phyloP scores from a whole-genome alignment of 53 echinoderm and acorn worm species.

The Crossaster papposus region DNA sequence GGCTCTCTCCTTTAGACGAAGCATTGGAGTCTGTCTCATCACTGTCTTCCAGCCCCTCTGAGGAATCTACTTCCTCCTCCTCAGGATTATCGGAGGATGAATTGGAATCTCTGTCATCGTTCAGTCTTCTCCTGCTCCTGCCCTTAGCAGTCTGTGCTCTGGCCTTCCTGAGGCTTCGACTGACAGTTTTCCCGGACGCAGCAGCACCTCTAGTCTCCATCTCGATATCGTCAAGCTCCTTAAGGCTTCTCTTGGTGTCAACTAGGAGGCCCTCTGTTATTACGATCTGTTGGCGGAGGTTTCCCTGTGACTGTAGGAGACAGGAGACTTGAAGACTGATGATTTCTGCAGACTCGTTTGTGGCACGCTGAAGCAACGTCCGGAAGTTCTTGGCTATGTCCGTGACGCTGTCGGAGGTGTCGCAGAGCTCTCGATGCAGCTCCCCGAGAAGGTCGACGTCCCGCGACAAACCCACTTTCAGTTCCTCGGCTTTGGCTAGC shows the following conservation, averaged over 20 bases:
- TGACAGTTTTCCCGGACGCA: slow-evolving; percentile 3
- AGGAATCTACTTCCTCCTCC: slow-evolving; percentile 7
- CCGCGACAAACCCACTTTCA: slow-evolving; percentile 47
- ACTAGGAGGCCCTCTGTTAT: slow-evolving; percentile 66
- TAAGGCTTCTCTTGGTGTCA: slow-evolving; percentile 67
- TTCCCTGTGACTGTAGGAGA: slow-evolving; percentile 56
- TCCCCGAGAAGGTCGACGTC: slow-evolving; percentile 54
- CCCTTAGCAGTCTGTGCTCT: slow-evolving; percentile 15
- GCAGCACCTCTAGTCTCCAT: slow-evolving; percentile 22
- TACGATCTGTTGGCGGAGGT: slow-evolving; percentile 70
- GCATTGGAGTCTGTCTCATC: slow-evolving; percentile 61
- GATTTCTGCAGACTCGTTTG: slow-evolving; percentile 53
- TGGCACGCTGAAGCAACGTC: slow-evolving; percentile 54
- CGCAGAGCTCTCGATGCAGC: slow-evolving; percentile 67
- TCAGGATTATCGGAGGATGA: neutral
- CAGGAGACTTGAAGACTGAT: slow-evolving; percentile 58
- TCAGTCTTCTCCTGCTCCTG: neutral
- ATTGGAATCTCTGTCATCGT: slow-evolving; percentile 22
- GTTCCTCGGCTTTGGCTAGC: slow-evolving; percentile 56
- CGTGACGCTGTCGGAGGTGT: slow-evolving; percentile 66
- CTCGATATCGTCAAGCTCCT: slow-evolving; percentile 59
- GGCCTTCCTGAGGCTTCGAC: slow-evolving; percentile 5
- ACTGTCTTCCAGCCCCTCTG: slow-evolving; percentile 15
- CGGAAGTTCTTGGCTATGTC: slow-evolving; percentile 66
- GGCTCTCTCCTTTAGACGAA: slow-evolving; percentile 42